Conservation (phyloP, 2,797 vertebrate species). For the Eulemur rubriventer region DNA sequence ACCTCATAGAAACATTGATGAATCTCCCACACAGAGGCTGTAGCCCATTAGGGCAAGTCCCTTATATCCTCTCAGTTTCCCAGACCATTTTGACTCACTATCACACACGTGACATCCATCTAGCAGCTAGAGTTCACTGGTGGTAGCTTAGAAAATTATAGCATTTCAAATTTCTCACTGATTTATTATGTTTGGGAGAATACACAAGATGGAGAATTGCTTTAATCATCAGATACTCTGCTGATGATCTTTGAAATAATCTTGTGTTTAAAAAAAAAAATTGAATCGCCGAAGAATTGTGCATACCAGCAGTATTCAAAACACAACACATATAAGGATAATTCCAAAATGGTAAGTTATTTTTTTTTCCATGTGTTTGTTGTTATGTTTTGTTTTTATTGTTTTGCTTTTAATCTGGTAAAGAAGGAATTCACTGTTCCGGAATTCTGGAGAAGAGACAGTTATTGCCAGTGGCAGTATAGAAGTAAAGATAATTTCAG, state of each 20-base stretch:
- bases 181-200: neutral
- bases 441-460: conserved; percentile 76
- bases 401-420: conserved; percentile 76
- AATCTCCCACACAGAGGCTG: neutral
- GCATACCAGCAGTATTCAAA: neutral
- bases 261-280: conserved; percentile 16
- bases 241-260: conserved; percentile 47
- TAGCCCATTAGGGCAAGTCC: neutral
- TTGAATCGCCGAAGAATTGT: neutral
- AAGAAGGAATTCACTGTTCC: conserved; percentile 76
- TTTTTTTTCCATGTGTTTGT: conserved; percentile 29
- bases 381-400: conserved; percentile 70
- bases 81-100: neutral
- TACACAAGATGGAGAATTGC: neutral
- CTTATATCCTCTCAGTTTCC: neutral
- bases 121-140: neutral
- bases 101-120: neutral
- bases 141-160: neutral
- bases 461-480: conserved; percentile 75
- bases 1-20: neutral
- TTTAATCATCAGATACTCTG: neutral
- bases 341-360: conserved; percentile 46
- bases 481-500: conserved; percentile 79
- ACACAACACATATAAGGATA: conserved; percentile 7
- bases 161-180: neutral